Conservation (phyloP, 2,797 vertebrate species). For the Holocentrus rufus region DNA sequence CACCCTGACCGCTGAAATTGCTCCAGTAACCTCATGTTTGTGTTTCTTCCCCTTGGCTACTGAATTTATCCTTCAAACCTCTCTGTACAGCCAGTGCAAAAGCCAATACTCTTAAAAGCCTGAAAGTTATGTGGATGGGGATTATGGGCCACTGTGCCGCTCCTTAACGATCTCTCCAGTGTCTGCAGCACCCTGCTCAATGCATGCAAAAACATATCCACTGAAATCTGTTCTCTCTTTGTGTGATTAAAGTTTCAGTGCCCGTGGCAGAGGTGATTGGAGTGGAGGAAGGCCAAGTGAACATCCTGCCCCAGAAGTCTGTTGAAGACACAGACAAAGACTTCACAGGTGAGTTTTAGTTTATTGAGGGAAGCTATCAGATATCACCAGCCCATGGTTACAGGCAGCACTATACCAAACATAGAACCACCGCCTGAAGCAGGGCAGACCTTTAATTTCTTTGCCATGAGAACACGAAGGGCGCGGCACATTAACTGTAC, state of each 20-base stretch:
- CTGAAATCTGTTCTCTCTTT: constrained; percentile 14
- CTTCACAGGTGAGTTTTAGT: constrained; percentile 81
- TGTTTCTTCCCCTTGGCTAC: no score
- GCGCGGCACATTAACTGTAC: background rate
- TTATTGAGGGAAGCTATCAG: background rate
- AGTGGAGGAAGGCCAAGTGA: constrained; percentile 78
- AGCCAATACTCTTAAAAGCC: background rate
- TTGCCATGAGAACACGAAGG: background rate
- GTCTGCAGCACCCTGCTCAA: background rate
- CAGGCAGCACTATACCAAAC: constrained; percentile 1
- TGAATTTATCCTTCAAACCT: background rate
- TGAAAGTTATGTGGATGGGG: background rate
- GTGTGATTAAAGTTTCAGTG: constrained; percentile 76
- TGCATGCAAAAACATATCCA: background rate
- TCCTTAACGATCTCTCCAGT: background rate
- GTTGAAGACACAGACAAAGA: constrained; percentile 80
- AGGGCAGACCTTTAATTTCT: background rate
- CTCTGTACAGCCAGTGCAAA: background rate
- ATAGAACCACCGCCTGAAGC: background rate
- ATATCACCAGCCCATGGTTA: constrained; percentile 17
- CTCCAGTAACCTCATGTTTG: no score
- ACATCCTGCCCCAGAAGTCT: constrained; percentile 75
- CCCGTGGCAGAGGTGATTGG: constrained; percentile 79
- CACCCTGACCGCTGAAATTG: no score
- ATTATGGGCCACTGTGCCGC: background rate